Conservation (phyloP, 2,888 invertebrate genomes). For the Papilio protenor region DNA sequence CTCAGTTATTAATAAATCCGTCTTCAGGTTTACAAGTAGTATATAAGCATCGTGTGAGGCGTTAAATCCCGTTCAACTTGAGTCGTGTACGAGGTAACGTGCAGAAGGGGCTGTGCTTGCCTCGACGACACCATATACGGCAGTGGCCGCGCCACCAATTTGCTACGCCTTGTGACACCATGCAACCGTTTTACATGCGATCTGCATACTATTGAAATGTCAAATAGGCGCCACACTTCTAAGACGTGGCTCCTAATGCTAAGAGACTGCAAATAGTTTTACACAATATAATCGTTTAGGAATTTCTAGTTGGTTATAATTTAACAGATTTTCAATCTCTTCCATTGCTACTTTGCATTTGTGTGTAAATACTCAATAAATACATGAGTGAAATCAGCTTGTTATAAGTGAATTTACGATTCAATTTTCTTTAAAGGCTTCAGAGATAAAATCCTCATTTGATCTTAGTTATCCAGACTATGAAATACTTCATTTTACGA, state of each 20-base stretch:
- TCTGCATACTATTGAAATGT: conserved; percentile 55
- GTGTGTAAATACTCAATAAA: not conserved
- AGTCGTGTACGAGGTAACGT: conserved; percentile 44
- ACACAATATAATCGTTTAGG: conserved; percentile 3
- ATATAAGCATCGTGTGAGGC: conserved; percentile 14
- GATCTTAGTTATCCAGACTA: not conserved
- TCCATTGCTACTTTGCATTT: not conserved
- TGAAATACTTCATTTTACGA: not conserved
- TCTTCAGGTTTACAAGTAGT: not conserved
- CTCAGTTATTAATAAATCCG: not conserved
- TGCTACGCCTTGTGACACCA: conserved; percentile 62
- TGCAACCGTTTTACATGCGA: conserved; percentile 65
- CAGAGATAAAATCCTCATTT: not conserved
- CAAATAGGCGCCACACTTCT: conserved; percentile 28
- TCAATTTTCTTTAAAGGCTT: not conserved
- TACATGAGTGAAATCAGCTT: no score
- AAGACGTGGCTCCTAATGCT: conserved; percentile 11
- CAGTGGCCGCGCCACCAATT: conserved; percentile 58
- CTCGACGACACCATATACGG: conserved; percentile 78
- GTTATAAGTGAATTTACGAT: no score
- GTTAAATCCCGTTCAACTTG: conserved; percentile 33
- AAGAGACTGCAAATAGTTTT: conserved; percentile 9
- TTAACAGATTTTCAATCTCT: conserved; percentile 4
- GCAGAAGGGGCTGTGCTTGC: conserved; percentile 55
- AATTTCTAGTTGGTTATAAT: conserved; percentile 2